Base-by-base conservation (phyloP, 2,888 invertebrate genomes). In the Agriopis leucophaearia region DNA sequence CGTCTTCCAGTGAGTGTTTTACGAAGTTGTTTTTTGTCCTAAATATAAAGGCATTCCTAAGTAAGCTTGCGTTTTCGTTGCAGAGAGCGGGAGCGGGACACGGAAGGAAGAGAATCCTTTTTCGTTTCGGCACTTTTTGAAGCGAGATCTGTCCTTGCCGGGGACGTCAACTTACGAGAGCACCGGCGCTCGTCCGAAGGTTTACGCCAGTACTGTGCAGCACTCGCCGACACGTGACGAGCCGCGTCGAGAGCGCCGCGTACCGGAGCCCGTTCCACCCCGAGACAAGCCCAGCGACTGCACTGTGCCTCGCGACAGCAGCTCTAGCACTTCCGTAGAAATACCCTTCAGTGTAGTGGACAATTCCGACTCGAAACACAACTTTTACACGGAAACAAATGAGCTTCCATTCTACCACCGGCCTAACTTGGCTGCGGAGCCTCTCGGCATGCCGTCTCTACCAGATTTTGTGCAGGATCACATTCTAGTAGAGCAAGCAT, bases 401-500 rank as follows among this genome's bases (percentile, higher is more conserved):
- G 90, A 91, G 38, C 86, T 83, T 68, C 88, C 90, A 18, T 91
- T 88, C 75, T 94, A 91, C 79, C 90, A 91, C 71, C 85, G 92
- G 77, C 92, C 92, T 13, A 91, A 90, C 73, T 74, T 91, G 80
- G 91, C 92, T 35, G 88, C 91, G 0, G 94, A 94, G 79, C 92
- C 93, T 15, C 75, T 92, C 68, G 94, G 94, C 62, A 92, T 96
- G 76, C 96, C 96, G 2, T 96, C 96, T 9, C 85, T 97, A 74
- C 98, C 98, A 0, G 98, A 98, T 86, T 98, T 98, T 90, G 98
- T 98, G 60, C 98, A 98, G 85, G 98, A 98, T 88, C 98, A 98
- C 88, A 95, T 97, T 87, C 95, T 97, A 76, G 96, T 97, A 47
- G 97, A 97, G 82, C 96, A 97, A 78, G 96, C 96, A 72, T 96